phyloP scores from a whole-genome alignment of 2,888 invertebrate species.

The Nymphalis c-album region DNA sequence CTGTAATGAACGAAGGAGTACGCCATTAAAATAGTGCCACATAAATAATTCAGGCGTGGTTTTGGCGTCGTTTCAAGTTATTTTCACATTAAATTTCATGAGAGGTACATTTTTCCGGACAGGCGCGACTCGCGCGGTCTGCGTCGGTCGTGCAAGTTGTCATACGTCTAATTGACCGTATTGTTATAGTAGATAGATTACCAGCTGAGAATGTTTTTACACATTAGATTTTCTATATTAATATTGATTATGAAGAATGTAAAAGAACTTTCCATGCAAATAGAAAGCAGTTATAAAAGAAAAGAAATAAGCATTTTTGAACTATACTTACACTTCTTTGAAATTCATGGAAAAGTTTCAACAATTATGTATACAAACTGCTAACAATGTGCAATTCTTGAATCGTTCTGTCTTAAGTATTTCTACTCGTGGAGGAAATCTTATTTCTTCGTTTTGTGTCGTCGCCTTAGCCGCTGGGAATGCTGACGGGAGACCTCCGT shows the following conservation, averaged over 20 bases:
- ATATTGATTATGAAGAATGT: no score
- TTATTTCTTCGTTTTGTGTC: conserved; percentile 69
- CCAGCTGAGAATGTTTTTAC: not conserved
- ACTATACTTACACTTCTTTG: conserved; percentile 7
- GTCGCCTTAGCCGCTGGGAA: conserved; percentile 62
- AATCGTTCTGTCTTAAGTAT: conserved; percentile 63
- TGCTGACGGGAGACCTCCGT: conserved; percentile 54
- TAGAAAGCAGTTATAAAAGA: not conserved
- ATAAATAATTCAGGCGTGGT: conserved; percentile 78
- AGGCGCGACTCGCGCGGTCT: conserved; percentile 34
- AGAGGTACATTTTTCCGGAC: conserved; percentile 76
- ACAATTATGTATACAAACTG: conserved; percentile 47
- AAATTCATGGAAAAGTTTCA: conserved; percentile 39
- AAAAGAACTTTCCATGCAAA: not conserved
- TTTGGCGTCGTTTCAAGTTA: conserved; percentile 80
- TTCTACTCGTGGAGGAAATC: conserved; percentile 62
- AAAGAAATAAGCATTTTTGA: not conserved
- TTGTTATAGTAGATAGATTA: conserved; percentile 38
- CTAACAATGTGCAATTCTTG: conserved; percentile 61
- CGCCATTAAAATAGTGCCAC: conserved; percentile 77
- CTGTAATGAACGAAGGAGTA: conserved; percentile 73
- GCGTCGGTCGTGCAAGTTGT: conserved; percentile 40
- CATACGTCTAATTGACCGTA: conserved; percentile 55
- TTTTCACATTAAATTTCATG: conserved; percentile 81
- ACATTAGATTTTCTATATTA: no score